Percentiles rank a stretch among this genome's conserved stretches.
Conservation (phyloP, 2,113 vertebrate species). For the Microcebus griseorufus region DNA sequence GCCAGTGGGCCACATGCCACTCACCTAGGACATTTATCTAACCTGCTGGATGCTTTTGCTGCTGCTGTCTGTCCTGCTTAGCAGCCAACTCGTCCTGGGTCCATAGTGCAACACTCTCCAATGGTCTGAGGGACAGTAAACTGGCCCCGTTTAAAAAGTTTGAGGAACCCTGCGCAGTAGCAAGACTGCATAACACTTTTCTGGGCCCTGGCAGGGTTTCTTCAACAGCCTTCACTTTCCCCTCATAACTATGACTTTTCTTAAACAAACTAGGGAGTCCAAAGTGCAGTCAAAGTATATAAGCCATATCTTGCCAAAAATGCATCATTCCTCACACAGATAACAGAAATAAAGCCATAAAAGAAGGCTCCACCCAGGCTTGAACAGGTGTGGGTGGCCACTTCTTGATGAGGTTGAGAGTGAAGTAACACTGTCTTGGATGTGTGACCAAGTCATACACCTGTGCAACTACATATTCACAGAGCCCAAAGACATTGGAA, state of each 20-base stretch:
- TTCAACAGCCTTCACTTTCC: not conserved
- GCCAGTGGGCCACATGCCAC: no score
- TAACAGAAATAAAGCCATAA: not conserved
- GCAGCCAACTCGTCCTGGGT: no score
- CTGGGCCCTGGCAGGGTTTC: not conserved
- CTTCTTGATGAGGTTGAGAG: not conserved
- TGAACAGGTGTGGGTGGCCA: not conserved
- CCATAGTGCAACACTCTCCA: no score
- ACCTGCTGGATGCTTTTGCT: no score
- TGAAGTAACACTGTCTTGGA: not conserved
- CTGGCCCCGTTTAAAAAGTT: no score
- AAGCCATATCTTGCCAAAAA: not conserved
- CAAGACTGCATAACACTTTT: not conserved
- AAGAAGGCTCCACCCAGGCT: not conserved
- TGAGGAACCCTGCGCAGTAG: not conserved
- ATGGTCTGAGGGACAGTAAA: no score
- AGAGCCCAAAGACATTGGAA: not conserved
- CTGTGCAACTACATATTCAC: not conserved
- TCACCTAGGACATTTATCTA: no score
- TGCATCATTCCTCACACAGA: not conserved
- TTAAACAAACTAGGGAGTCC: not conserved
- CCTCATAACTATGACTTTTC: not conserved
- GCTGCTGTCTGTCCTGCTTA: no score
- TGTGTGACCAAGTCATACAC: not conserved
- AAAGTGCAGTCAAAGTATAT: not conserved